A percentile compares a stretch with the other conserved stretches of the same genome.
These are phyloP conservation scores for Hirtodrosophila alboralis DNA, from an alignment of 2,888 invertebrate species.

Conservation along the genomic window DNA sequence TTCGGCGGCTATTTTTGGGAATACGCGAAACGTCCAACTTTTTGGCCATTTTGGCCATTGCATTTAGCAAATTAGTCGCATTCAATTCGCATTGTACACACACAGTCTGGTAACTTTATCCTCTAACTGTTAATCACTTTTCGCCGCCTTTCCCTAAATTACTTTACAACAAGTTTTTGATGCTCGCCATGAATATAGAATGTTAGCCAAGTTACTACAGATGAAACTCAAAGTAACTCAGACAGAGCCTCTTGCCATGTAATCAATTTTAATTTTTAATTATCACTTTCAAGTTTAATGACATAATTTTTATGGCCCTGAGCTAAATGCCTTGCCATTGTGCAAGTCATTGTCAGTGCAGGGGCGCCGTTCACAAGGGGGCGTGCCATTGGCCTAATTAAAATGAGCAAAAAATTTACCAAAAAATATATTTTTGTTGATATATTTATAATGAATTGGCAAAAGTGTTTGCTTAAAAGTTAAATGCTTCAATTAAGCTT, in stretches of 20 bases:
- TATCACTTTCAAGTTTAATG: constrained; percentile 77
- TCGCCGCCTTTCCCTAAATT: constrained; percentile 56
- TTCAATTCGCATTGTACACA: constrained; percentile 24
- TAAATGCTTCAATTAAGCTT: constrained; percentile 10
- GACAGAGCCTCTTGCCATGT: constrained; percentile 11
- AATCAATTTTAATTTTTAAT: constrained; percentile 77
- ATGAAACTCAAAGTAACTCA: constrained; percentile 2
- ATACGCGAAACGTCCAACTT: constrained; percentile 41
- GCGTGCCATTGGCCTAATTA: constrained; percentile 34
- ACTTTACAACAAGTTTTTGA: constrained; percentile 72
- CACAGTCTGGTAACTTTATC: constrained; percentile 43
- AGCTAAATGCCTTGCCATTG: constrained; percentile 60
- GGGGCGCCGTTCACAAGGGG: constrained; percentile 4
- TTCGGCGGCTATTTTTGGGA: constrained; percentile 23
- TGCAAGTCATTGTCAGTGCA: constrained; percentile 3
- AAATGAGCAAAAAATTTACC: constrained; percentile 13
- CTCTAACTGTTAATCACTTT: constrained; percentile 60
- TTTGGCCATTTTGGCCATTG: constrained; percentile 66
- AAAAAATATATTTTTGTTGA: constrained; percentile 11
- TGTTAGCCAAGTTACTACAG: constrained; percentile 28
- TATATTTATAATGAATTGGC: constrained; percentile 30
- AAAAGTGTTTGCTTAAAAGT: constrained; percentile 20
- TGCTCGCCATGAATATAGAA: constrained; percentile 67
- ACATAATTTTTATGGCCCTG: constrained; percentile 70
- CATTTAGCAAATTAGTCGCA: constrained; percentile 73